Evolutionary conservation across 2,797 vertebrate genomes (phyloP).

Genomic region (Cuniculus paca): DNA sequence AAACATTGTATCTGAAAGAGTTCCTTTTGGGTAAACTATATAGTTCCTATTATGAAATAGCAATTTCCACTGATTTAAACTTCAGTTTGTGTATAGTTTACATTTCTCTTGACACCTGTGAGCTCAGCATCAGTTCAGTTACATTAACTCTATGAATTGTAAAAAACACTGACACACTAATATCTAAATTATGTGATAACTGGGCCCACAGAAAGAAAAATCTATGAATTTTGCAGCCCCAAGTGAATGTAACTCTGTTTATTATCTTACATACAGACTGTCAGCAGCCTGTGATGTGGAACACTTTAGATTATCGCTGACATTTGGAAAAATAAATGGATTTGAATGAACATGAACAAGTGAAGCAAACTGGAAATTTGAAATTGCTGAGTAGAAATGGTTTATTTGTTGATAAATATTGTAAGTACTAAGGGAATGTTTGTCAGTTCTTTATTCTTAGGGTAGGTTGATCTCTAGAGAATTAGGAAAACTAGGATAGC

Average conservation of each 20-base stretch:
- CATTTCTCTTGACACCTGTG: background rate
- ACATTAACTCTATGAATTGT: conserved; percentile 28
- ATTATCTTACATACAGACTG: conserved; percentile 61
- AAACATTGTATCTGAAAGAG: background rate
- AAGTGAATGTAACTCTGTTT: conserved; percentile 55
- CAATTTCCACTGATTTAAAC: background rate
- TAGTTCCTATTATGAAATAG: background rate
- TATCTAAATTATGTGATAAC: conserved; percentile 60
- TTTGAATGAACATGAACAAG: conserved; percentile 60
- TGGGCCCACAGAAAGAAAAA: background rate
- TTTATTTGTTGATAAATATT: conserved; percentile 52
- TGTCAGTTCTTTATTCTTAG: background rate
- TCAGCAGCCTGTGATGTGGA: conserved; percentile 13
- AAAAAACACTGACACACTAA: conserved; percentile 52
- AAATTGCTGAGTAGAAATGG: conserved; percentile 15
- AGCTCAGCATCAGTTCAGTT: conserved; percentile 35
- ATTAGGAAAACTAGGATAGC: background rate
- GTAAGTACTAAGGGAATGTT: background rate
- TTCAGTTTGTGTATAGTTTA: background rate
- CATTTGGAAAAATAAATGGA: conserved; percentile 73
- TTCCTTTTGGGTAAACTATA: background rate
- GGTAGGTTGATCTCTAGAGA: background rate
- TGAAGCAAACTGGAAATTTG: background rate
- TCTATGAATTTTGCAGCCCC: background rate
- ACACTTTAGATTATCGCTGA: conserved; percentile 67